Evolutionary conservation across 2,888 invertebrate species (phyloP).

Genomic region (Junonia oenone): DNA sequence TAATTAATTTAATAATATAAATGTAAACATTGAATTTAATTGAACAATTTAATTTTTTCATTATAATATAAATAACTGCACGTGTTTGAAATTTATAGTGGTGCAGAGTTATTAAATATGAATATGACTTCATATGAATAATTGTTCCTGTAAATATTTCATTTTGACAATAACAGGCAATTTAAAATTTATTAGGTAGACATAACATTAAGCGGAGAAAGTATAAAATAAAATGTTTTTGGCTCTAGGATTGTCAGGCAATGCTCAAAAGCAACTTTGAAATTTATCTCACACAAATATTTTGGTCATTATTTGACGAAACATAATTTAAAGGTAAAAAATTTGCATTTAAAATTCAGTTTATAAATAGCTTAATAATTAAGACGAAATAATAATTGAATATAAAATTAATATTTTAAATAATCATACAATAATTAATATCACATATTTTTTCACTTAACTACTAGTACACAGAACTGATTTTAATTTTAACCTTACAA

Average conservation of each 20-base stretch:
- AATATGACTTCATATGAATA: constrained; percentile 27
- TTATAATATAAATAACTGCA: constrained; percentile 14
- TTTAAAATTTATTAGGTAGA: constrained; percentile 38
- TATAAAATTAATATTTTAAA: constrained; percentile 16
- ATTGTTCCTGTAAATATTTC: constrained; percentile 45
- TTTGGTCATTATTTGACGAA: background rate
- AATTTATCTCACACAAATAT: background rate
- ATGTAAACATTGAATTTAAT: constrained; percentile 31
- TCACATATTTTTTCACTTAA: constrained; percentile 35
- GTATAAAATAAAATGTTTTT: constrained; percentile 17
- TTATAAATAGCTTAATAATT: background rate
- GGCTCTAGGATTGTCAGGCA: background rate
- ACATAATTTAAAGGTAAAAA: background rate
- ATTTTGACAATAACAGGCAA: constrained; percentile 40
- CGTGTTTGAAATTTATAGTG: constrained; percentile 21
- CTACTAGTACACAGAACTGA: constrained; percentile 31
- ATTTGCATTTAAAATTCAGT: constrained; percentile 15
- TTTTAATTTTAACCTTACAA: constrained; percentile 20
- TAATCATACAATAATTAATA: constrained; percentile 36
- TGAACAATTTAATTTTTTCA: constrained; percentile 12
- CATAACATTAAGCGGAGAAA: constrained; percentile 40
- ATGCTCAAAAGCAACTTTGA: background rate
- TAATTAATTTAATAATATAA: constrained; percentile 27
- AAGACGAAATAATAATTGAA: constrained; percentile 16
- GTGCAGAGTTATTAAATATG: constrained; percentile 15